These are phyloP conservation scores for Pammene fasciana DNA, from an alignment of 2,888 invertebrate species.

Conservation along the genomic window DNA sequence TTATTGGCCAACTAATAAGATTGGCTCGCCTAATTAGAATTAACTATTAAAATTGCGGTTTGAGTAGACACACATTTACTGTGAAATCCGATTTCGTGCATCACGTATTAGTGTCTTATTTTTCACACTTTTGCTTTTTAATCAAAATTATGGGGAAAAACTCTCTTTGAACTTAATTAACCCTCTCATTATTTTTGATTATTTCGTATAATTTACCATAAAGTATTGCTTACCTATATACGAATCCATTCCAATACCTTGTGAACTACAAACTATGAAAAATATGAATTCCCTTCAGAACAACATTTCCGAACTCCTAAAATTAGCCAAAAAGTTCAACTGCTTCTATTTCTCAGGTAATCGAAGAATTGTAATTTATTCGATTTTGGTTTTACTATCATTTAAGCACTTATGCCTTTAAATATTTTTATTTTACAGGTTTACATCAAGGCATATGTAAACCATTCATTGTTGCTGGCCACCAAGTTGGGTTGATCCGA, in stretches of 20 bases:
- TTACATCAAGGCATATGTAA: constrained; percentile 90
- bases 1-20: background rate
- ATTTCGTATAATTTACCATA: background rate
- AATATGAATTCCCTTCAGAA: constrained; percentile 77
- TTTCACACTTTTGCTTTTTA: constrained; percentile 10
- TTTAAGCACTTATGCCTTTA: constrained; percentile 14
- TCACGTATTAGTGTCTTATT: constrained; percentile 14
- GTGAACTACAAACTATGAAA: constrained; percentile 66
- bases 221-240: constrained; percentile 1
- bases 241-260: constrained; percentile 1
- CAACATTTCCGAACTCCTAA: constrained; percentile 84
- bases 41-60: constrained; percentile 4
- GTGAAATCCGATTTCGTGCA: background rate
- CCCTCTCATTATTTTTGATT: constrained; percentile 1
- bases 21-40: constrained; percentile 15
- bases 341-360: constrained; percentile 94
- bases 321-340: constrained; percentile 94
- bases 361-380: constrained; percentile 15
- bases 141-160: constrained; percentile 33
- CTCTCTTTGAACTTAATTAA: constrained; percentile 14
- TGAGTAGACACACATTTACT: background rate
- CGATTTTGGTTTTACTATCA: background rate
- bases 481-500: constrained; percentile 94
- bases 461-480: constrained; percentile 94
- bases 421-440: constrained; percentile 77